Evolutionary conservation across 2,113 vertebrate genomes (phyloP).

Genomic region (Myotis yumanensis): DNA sequence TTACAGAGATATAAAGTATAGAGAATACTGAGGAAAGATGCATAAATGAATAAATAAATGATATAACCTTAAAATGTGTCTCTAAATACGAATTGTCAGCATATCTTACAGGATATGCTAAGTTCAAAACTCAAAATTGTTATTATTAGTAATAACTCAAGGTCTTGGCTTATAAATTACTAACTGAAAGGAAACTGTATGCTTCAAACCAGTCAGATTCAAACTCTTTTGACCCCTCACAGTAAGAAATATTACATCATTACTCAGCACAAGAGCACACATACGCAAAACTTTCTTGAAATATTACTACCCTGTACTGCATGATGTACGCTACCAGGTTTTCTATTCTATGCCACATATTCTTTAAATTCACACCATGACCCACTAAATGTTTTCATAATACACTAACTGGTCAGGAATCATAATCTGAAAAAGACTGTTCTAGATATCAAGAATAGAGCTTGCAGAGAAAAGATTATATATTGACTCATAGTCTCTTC

Average conservation of each 20-base stretch:
- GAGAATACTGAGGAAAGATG: not conserved
- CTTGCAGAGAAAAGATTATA: not conserved
- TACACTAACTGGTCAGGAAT: not conserved
- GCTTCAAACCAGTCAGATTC: slow-evolving; percentile 1
- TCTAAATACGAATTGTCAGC: not conserved
- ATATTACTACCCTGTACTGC: not conserved
- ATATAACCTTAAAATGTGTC: not conserved
- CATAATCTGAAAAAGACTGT: not conserved
- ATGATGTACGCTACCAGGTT: not conserved
- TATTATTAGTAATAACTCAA: not conserved
- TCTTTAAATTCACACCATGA: not conserved
- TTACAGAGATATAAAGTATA: not conserved
- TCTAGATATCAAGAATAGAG: not conserved
- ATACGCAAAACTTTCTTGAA: not conserved
- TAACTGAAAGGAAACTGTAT: slow-evolving; percentile 20
- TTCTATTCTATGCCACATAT: not conserved
- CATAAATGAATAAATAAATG: slow-evolving; percentile 1
- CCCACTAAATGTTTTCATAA: slow-evolving; percentile 10
- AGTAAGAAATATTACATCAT: slow-evolving; percentile 12
- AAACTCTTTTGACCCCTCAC: not conserved
- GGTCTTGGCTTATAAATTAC: not conserved
- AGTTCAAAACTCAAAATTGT: not conserved
- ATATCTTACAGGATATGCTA: not conserved
- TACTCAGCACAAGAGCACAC: not conserved
- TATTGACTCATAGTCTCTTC: not conserved